Percentiles rank a stretch among this genome's conserved stretches.
Evolutionary conservation across 2,113 vertebrate genomes (phyloP).

Genomic region (Perca schrenkii): DNA sequence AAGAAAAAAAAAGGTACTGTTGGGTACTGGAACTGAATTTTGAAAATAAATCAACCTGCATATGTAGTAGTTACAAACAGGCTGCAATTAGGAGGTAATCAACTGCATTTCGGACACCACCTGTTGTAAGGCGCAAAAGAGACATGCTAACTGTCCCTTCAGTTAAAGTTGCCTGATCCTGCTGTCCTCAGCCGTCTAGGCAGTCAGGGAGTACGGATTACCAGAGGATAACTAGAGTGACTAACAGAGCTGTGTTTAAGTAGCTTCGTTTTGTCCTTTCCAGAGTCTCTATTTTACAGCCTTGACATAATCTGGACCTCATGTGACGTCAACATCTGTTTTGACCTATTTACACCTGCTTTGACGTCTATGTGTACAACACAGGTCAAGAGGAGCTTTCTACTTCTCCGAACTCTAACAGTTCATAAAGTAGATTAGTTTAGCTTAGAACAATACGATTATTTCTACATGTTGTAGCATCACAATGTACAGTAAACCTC

Average conservation of each 20-base stretch:
- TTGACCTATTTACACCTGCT: background rate
- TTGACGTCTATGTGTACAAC: background rate
- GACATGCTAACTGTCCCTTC: background rate
- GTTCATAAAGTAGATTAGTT: slow-evolving; percentile 10
- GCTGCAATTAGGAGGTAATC: slow-evolving; percentile 41
- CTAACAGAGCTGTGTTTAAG: slow-evolving; percentile 44
- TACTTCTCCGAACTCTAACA: background rate
- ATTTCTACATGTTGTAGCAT: background rate
- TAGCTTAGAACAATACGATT: background rate
- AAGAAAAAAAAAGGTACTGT: too few species aligned
- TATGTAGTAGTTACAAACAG: slow-evolving; percentile 23
- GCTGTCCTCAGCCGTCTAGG: background rate
- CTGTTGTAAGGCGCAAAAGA: slow-evolving; percentile 9
- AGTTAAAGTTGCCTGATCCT: slow-evolving; percentile 58
- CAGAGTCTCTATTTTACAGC: background rate
- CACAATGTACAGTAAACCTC: slow-evolving; percentile 23
- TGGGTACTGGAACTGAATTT: too few species aligned
- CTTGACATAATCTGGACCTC: background rate
- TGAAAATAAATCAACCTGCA: slow-evolving; percentile 16
- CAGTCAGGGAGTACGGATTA: slow-evolving; percentile 41
- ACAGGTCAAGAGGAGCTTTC: background rate
- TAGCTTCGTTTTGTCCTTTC: slow-evolving; percentile 8
- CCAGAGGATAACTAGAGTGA: slow-evolving; percentile 18
- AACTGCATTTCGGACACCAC: slow-evolving; percentile 53
- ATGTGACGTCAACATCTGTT: slow-evolving; percentile 3